A percentile compares a stretch with the other conserved stretches of the same genome.
Conservation (phyloP, 2,113 vertebrate genomes). For the Spilogale gracilis region DNA sequence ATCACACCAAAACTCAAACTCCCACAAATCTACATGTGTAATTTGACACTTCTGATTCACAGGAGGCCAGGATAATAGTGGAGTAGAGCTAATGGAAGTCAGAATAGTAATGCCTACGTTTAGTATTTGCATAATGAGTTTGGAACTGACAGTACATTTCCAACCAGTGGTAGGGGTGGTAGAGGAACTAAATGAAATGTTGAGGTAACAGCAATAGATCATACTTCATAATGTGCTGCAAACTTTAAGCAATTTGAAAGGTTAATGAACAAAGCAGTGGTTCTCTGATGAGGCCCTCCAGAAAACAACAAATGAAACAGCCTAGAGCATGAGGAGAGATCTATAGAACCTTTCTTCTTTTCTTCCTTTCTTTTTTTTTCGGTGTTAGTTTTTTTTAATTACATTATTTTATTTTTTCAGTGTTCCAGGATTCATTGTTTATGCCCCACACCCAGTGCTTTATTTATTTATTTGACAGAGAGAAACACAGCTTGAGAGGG, state of each 20-base stretch:
- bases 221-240: background rate
- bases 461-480: too few relatives aligned
- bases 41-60: slow-evolving; percentile 66
- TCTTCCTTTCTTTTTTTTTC: background rate
- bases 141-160: slow-evolving; percentile 60
- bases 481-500: too few relatives aligned
- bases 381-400: too few relatives aligned
- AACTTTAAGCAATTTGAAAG: slow-evolving; percentile 73
- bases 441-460: too few relatives aligned
- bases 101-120: slow-evolving; percentile 47
- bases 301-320: slow-evolving; percentile 68
- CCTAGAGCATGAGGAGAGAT: slow-evolving; percentile 40
- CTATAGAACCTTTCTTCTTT: background rate
- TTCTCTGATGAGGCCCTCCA: slow-evolving; percentile 49
- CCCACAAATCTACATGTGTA: slow-evolving; percentile 61
- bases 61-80: slow-evolving; percentile 47
- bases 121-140: slow-evolving; percentile 74
- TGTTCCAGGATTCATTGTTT: too few relatives aligned
- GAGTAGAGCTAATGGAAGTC: slow-evolving; percentile 59
- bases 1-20: background rate
- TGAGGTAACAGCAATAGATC: slow-evolving; percentile 57
- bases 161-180: background rate
- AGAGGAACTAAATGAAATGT: slow-evolving; percentile 70
- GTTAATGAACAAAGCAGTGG: slow-evolving; percentile 72
- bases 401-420: too few relatives aligned